Evolutionary conservation across 1,140 invertebrate species (phyloP), one percentile per base, ranked within the genome.

Genomic region (Papilio machaon): DNA sequence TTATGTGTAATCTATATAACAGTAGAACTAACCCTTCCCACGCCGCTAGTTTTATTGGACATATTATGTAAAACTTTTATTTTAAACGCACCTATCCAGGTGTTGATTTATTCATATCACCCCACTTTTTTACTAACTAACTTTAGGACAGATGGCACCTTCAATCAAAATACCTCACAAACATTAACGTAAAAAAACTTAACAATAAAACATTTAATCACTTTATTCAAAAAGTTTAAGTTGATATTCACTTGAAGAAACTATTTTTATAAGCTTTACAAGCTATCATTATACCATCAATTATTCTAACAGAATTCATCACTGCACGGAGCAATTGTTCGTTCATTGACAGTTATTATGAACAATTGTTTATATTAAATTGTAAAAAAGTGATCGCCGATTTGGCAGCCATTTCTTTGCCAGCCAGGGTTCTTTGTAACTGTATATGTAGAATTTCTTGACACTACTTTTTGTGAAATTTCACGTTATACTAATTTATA

Each of bases 31-130:
- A 47, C 77, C 77, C 77, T 46, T 79, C 11, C 30, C 30, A 19
- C 19, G 58, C 11, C 43, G 77, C 54, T 17, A 10, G 2, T 47
- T 79, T 79, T 58, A 77, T 79, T 79, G 77, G 77, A 79, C 77
- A 67, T 46, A 47, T 79, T 79, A 67, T 67, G 19, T 79, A 79
- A n/a, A 78, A 52, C 11, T 35, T 54, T 54, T 76, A 54, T 54
- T 76, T 52, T 76, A 30, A 76, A 60, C 76, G 13, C 30, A 23
- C 49, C 76, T 78, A 38, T 78, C 76, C 52, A 43, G 54, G 76
- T 78, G 74, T 30, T 49, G 19, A 54, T 76, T 76, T 54, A 10
- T 54, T 47, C 47, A 73, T 19, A 73, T n/a, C 43, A n/a, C 43
- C 73, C 35, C 19, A 38, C 9, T 19, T 47, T 47, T 70, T 70